Base-by-base conservation (phyloP, 1,140 invertebrate genomes). In the Hycleus phaleratus region DNA sequence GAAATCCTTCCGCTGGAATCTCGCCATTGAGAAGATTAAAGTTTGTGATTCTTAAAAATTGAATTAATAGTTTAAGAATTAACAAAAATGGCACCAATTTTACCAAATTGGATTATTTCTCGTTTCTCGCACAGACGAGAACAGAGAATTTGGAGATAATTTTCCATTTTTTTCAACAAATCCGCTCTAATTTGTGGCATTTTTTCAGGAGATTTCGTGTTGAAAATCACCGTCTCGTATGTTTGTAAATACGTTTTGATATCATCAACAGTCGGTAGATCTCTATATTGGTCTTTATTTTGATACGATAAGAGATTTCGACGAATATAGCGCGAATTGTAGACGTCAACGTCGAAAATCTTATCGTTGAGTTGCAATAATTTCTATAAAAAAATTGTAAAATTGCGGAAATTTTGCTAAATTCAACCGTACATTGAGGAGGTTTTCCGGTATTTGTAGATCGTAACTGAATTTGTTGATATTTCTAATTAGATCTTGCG, bases 181-280 rank as follows among this genome's bases (percentile, higher is more conserved):
- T 58, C 26, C 25, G 47, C 49, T 47, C 45, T 46, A 4, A 32
- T 32, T 5, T 32, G 4, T 4, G 0, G 4, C 7, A 32, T 7
- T 32, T 32, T 32, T 5, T 2, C 32, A 4, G 32, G 32, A 1
- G 4, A 5, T 32, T 7, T 32, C 3, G 7, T 32, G 7, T 32
- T 32, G 11, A 58, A 52, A 26, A 58, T 58, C n/a, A 58, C 4
- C 32, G 32, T 47, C 48, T 58, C 56, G 3, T 49, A 52, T 26
- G 52, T 52, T 52, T 46, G 49, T 26, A 58, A 26, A 26, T 58
- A 58, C 39, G 25, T 58, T 12, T 38, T 38, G 10, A 58, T 38
- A n/a, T 58, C 56, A 9, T 58, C 44, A 2, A 58, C 2, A 6
- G 48, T 58, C 26, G 24, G 49, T 2, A 10, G 49, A 25, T 25